Evolutionary conservation across 1,140 invertebrate species (phyloP).

Genomic region (Agrilus planipennis): DNA sequence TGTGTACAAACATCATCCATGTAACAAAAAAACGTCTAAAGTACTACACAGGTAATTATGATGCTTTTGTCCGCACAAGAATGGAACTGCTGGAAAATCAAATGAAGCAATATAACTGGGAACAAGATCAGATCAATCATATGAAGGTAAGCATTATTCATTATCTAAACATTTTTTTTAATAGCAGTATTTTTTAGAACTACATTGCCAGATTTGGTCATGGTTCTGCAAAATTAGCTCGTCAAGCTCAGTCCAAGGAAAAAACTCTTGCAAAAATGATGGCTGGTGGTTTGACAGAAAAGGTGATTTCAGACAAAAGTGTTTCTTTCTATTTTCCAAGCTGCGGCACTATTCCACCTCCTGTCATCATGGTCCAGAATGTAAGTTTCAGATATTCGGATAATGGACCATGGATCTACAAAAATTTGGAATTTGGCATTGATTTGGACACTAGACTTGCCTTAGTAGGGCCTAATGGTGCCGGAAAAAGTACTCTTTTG

Average conservation of each 20-base stretch:
- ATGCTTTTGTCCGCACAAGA: conserved; percentile 85
- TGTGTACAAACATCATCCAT: conserved; percentile 98
- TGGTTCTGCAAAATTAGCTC: conserved; percentile 93
- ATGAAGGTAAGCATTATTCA: conserved; percentile 70
- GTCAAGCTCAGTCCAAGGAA: conserved; percentile 98
- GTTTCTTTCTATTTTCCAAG: conserved; percentile 94
- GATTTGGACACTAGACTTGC: conserved; percentile 96
- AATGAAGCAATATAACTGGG: conserved; percentile 98
- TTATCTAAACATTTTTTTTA: too few relatives aligned
- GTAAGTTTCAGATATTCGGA: conserved; percentile 93
- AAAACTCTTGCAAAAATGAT: conserved; percentile 99
- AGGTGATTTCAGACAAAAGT: conserved; percentile 65
- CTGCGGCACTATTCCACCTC: conserved; percentile 93
- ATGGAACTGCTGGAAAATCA: conserved; percentile 96
- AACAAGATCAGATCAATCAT: conserved; percentile 97
- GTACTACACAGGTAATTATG: conserved; percentile 92
- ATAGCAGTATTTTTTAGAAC: too few relatives aligned
- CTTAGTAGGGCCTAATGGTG: conserved; percentile 96
- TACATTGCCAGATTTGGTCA: conserved; percentile 99
- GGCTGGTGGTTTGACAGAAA: conserved; percentile 87
- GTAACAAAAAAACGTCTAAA: conserved; percentile 87
- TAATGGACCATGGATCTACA: conserved; percentile 83
- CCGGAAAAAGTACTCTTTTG: conserved; percentile 94
- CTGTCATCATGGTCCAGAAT: conserved; percentile 98
- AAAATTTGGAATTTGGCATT: conserved; percentile 96